Evolutionary conservation across 2,113 vertebrate species (phyloP).

Genomic region (Oophaga pumilio): DNA sequence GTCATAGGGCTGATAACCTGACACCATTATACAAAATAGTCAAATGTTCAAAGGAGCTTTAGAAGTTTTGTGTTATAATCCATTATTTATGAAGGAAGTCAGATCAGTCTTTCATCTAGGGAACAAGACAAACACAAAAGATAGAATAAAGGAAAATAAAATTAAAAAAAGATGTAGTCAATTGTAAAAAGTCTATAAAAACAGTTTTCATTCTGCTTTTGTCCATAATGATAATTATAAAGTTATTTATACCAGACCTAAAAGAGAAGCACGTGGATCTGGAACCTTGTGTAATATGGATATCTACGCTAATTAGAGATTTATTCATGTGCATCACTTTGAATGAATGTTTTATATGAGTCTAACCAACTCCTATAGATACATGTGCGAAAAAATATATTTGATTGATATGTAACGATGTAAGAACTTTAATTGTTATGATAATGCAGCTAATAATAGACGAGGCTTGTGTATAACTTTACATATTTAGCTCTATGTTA

Average conservation of each 20-base stretch:
- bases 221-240: too few relatives aligned
- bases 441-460: background rate
- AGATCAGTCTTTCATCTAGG: background rate
- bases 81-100: conserved; percentile 4
- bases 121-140: background rate
- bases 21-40: background rate
- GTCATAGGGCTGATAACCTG: background rate
- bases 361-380: background rate
- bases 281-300: background rate
- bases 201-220: background rate
- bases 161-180: background rate
- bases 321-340: background rate
- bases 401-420: background rate
- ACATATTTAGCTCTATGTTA: background rate
- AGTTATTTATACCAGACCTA: background rate
- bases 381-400: background rate
- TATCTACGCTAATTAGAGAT: background rate
- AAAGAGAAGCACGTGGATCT: background rate
- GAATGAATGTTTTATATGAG: background rate
- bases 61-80: background rate
- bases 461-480: background rate
- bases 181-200: background rate
- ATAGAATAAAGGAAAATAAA: background rate
- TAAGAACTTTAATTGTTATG: background rate
- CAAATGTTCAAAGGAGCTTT: background rate